Evolutionary conservation across 2,113 vertebrate genomes (phyloP).

Genomic region (Cavia aperea): DNA sequence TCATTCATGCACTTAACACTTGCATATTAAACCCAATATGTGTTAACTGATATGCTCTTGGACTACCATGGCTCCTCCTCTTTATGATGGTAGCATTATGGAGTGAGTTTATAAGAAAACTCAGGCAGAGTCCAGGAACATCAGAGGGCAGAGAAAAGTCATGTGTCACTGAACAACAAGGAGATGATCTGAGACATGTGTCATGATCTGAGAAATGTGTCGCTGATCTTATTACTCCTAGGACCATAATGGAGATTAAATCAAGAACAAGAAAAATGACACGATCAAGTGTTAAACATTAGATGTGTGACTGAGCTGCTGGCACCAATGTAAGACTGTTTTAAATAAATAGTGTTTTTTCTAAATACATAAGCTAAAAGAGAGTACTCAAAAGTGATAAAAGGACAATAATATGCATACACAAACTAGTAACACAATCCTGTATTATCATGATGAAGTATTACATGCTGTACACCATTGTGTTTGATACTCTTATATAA

Average conservation of each 20-base stretch:
- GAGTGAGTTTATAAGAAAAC: not conserved
- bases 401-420: not conserved
- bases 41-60: not conserved
- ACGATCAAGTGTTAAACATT: not conserved
- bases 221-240: not conserved
- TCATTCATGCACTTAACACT: not conserved
- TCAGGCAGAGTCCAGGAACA: not conserved
- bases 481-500: not conserved
- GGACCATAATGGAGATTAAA: not conserved
- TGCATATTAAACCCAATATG: not conserved
- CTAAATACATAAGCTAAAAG: not conserved
- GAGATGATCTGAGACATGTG: not conserved
- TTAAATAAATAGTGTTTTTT: not conserved
- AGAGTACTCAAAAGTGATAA: not conserved
- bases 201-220: not conserved
- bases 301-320: not conserved
- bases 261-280: not conserved
- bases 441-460: not conserved
- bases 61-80: not conserved
- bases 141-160: not conserved
- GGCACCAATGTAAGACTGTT: not conserved
- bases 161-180: not conserved
- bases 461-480: not conserved
- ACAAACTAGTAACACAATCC: not conserved
- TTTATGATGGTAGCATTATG: not conserved